These are phyloP conservation scores for Symphodus melops DNA, from an alignment of 2,113 vertebrate genomes.

Conservation along the genomic window DNA sequence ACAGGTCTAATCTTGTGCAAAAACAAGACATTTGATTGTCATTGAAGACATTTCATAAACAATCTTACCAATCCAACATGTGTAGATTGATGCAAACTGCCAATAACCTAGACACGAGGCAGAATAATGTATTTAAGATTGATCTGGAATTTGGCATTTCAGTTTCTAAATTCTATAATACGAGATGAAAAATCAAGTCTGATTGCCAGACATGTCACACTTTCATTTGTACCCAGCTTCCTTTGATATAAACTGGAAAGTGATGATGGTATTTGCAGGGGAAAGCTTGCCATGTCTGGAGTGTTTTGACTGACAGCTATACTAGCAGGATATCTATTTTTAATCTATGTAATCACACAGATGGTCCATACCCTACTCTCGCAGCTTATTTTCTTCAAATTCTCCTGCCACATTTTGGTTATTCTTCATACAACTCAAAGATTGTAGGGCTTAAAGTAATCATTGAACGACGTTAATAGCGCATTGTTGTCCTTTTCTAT, in stretches of 20 bases:
- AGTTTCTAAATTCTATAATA: neutral
- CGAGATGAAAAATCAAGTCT: neutral
- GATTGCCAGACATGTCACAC: neutral
- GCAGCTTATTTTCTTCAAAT: neutral
- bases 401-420: neutral
- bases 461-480: constrained; percentile 5
- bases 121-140: too few species aligned
- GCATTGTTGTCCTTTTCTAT: constrained; percentile 1
- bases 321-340: neutral
- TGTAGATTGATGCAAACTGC: too few species aligned
- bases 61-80: too few species aligned
- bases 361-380: neutral
- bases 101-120: neutral
- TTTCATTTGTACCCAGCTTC: neutral
- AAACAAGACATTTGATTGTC: too few species aligned
- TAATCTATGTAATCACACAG: neutral
- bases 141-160: too few species aligned
- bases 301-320: constrained; percentile 2
- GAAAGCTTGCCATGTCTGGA: neutral
- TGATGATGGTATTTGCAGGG: neutral
- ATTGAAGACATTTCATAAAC: too few species aligned
- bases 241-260: neutral
- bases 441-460: constrained; percentile 3
- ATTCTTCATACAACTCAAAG: neutral
- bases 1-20: too few species aligned